These are phyloP conservation scores for Sorex fumeus DNA, from an alignment of 2,113 vertebrate genomes.

Conservation along the genomic window DNA sequence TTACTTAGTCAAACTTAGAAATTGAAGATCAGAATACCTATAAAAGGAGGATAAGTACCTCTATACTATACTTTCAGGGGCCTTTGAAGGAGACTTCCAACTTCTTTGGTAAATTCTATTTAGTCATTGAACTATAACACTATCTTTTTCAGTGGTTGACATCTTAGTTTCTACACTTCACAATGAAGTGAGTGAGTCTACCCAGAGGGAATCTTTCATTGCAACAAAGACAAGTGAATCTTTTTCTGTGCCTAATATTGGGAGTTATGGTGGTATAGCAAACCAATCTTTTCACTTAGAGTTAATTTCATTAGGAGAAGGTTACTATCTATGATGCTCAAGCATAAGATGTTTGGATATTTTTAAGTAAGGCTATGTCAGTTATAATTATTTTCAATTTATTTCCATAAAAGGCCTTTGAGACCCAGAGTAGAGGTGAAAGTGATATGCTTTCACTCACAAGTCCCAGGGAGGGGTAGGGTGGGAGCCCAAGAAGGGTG, in stretches of 20 bases:
- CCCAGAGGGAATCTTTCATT: constrained; percentile 1
- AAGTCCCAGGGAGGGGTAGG: not conserved
- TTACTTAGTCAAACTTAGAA: constrained; percentile 27
- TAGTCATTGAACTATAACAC: not conserved
- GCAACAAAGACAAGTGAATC: not conserved
- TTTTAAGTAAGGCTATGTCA: constrained; percentile 17
- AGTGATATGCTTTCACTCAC: not conserved
- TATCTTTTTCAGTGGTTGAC: not conserved
- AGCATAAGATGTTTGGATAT: no score
- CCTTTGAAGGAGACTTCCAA: not conserved
- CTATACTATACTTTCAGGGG: not conserved
- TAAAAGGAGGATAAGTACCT: not conserved
- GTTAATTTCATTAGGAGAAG: not conserved
- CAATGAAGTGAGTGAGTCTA: not conserved
- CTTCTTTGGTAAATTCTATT: not conserved
- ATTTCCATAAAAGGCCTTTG: constrained; percentile 46
- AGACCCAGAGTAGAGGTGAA: not conserved
- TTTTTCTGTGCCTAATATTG: not conserved
- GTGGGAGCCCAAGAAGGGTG: not conserved
- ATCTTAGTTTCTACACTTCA: not conserved
- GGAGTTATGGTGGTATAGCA: not conserved
- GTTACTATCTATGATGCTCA: no score
- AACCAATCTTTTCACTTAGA: constrained; percentile 39
- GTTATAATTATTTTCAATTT: constrained; percentile 16
- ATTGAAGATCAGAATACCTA: constrained; percentile 41